Evolutionary conservation across 1,140 invertebrate species (phyloP), one percentile per base, ranked within the genome.

Genomic region (Nephila pilipes): DNA sequence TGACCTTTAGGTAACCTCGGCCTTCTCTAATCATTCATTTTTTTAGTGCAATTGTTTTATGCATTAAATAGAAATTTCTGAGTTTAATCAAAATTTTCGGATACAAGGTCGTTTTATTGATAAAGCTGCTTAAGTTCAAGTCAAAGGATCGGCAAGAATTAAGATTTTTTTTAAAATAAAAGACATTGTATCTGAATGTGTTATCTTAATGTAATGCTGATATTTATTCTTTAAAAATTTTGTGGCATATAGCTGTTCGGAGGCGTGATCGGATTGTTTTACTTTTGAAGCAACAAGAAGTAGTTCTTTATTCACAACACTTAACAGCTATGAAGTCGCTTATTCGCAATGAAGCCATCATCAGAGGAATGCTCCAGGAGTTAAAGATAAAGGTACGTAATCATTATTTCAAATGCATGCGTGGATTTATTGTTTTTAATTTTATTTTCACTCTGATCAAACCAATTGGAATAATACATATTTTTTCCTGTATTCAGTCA

Each of bases 271-370:
- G 63, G 63, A 65, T 65, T 25, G 22, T 65, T n/a, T n/a, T n/a
- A n/a, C n/a, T 65, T 65, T 65, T 65, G 1, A 10, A 25, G 63
- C 63, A 65, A n/a, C 63, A 65, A n/a, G 25, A 25, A 5, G 25
- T 65, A 4, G 2, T 25, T 25, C 63, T 25, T 29, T 25, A 29
- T 65, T 65, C 63, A 5, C 22, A 8, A 10, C n/a, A 65, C 6
- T 65, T 65, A 65, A n/a, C 75, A 80, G 22, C 32, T 6, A 80
- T 80, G 75, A 46, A 36, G 20, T 22, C 75, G 16, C 32, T 46
- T 46, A 80, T 80, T 46, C 75, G 75, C 75, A 80, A 80, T 32
- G 75, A 80, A 38, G 32, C 75, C 16, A 4, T 80, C n/a, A 80
- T 80, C 75, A 80, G 38, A 16, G 14, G n/a, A 36, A 80, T 80